Base-by-base conservation (phyloP, 2,888 invertebrate species). In the Anticlea derivata region DNA sequence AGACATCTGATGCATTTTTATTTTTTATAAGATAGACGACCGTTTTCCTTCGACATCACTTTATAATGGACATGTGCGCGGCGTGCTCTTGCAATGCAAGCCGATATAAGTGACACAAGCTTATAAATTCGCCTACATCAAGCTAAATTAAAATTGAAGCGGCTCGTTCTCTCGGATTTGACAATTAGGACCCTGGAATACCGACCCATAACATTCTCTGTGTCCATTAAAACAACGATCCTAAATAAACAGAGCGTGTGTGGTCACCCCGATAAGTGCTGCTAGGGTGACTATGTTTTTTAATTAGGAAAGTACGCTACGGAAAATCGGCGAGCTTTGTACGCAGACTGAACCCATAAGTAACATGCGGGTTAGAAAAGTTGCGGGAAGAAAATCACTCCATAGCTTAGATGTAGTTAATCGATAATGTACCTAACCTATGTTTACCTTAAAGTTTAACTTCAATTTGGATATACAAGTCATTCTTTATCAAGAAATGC, bases 181-280 rank as follows among this genome's bases (percentile, higher is more conserved):
- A 75, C 80, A 83, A 83, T 85, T 80, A 75, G 68, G 72, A 66
- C 65, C 60, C 66, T 63, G 70, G 71, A 73, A 77, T 75, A 75
- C 70, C 62, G 61, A 61, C 64, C 61, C 68, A 73, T 72, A 78
- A 78, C 81, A 74, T 74, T 80, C 78, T 78, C 77, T 73, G 65
- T 79, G 80, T 80, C 86, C 80, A 83, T 86, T 84, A 83, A 75
- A 82, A 83, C 83, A 78, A 83, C 81, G 78, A 82, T 80, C 88
- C 88, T 88, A 87, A 86, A 73, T 68, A 86, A 86, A 87, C 84
- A 84, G 39, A 57, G 68, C 62, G 80, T 70, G 81, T 81, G 81
- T 83, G 85, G 84, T 78, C 81, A 78, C 76, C 72, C 75, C 68
- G 86, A 87, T 87, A 87, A 86, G 80, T 83, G 78, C 78, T 70